Evolutionary conservation across 2,113 vertebrate genomes (phyloP).

Genomic region (Catharus bicknelli): DNA sequence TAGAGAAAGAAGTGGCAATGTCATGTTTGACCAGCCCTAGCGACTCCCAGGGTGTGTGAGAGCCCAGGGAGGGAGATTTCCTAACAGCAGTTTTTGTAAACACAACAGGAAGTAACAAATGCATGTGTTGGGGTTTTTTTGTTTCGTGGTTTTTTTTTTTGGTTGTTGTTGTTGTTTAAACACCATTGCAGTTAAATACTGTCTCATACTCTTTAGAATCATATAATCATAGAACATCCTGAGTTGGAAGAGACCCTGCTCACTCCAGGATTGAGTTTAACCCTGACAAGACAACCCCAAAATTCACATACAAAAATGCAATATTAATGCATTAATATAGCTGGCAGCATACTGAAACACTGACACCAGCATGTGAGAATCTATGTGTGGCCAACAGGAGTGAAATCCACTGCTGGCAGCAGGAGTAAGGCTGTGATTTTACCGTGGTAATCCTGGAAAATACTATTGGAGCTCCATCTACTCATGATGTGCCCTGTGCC

Average conservation of each 20-base stretch:
- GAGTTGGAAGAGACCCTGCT: neutral
- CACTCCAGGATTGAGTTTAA: no score
- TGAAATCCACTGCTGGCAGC: neutral
- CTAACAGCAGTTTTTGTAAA: neutral
- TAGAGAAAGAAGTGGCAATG: neutral
- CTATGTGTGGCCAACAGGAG: neutral
- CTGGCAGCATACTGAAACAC: neutral
- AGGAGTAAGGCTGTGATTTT: neutral
- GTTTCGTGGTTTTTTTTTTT: no score
- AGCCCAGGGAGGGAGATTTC: neutral
- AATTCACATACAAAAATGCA: neutral
- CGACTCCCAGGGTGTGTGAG: neutral
- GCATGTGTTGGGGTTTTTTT: neutral
- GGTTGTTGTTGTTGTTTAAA: neutral
- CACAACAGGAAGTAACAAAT: fast-evolving
- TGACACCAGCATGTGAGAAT: neutral
- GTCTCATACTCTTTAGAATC: neutral
- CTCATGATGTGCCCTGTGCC: neutral
- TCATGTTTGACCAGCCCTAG: neutral
- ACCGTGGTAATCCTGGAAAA: neutral
- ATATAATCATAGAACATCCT: neutral
- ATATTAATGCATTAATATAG: neutral
- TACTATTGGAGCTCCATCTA: neutral
- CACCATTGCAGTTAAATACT: neutral
- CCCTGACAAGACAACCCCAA: neutral